Evolutionary conservation across 2,113 vertebrate species (phyloP), one percentile per base, ranked within the genome.

Genomic region (Nibea albiflora): DNA sequence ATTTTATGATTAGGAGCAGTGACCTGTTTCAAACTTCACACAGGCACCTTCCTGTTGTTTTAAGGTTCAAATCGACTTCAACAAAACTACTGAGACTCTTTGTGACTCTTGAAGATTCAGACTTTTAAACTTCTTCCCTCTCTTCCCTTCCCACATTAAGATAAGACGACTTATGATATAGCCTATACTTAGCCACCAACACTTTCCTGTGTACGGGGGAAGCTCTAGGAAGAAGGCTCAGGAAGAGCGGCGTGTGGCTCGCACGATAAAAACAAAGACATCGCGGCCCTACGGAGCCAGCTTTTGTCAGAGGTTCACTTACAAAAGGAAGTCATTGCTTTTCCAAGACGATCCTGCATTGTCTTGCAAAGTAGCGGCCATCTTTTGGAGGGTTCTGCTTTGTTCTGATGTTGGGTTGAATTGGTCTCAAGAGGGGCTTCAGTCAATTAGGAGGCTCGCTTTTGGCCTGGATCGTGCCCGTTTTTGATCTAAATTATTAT

Each of bases 261-360:
- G 62, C 80, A 68, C 8, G 73, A 73, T 83, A 61, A 87, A 89
- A 92, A 94, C 90, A 94, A 94, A 94, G 92, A 89, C 91, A 88
- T 88, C 84, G 85, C 88, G 85, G 73, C 68, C 35, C 86, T 53
- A 31, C 74, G 63, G 81, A 90, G 84, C 19, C 84, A 31, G 88
- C 90, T 91, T 94, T 93, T 93, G 92, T 94, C 88, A 90, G 66
- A 7, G 16, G 64, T 87, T 87, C 86, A 83, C 81, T 85, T 73
- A 87, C 80, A 81, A 54, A 39, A 83, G 85, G 84, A 91, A 92
- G 92, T 89, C 82, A 73, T 76, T 74, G 88, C 92, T 90, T 93
- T 91, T 85, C 81, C 76, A 85, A 85, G 92, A 92, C 74, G 80
- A 90, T 79, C 84, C 73, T 17, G 60, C 86, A 93, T 93, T 94